These are phyloP conservation scores for Eupithecia subfuscata DNA, from an alignment of 2,888 invertebrate genomes.

Conservation along the genomic window DNA sequence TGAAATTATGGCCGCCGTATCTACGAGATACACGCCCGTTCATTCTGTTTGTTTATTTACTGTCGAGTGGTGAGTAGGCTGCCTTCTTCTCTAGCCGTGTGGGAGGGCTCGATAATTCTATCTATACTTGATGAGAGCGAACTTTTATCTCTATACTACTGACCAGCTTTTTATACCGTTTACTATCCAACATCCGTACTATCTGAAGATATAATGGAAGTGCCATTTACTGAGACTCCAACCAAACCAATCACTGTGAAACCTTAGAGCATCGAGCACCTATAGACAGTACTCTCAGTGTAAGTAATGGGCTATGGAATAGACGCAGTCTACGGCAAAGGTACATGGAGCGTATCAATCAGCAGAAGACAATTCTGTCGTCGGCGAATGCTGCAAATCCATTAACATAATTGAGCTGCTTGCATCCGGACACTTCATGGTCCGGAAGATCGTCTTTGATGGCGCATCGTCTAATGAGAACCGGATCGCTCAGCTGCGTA, in stretches of 20 bases:
- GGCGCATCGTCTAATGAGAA: constrained; percentile 71
- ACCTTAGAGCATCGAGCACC: constrained; percentile 6
- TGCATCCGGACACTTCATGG: constrained; percentile 74
- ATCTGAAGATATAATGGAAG: not conserved
- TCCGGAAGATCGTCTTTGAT: constrained; percentile 75
- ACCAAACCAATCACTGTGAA: constrained; percentile 9
- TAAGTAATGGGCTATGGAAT: constrained; percentile 22
- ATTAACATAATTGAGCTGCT: constrained; percentile 81
- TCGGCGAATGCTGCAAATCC: constrained; percentile 69
- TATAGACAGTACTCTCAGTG: constrained; percentile 3
- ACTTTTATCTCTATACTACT: not conserved
- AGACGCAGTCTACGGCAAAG: constrained; percentile 51
- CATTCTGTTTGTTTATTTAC: constrained; percentile 32
- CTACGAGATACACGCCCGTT: constrained; percentile 45
- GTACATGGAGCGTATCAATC: constrained; percentile 63
- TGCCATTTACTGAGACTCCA: not conserved
- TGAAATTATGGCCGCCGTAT: constrained; percentile 60
- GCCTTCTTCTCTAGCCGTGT: not conserved
- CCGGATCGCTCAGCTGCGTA: constrained; percentile 72
- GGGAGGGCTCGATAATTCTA: not conserved
- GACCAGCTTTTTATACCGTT: not conserved
- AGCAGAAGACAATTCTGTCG: constrained; percentile 64
- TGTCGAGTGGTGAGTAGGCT: constrained; percentile 13
- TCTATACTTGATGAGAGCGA: not conserved
- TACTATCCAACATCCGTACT: not conserved